Conservation (phyloP, 2,797 vertebrate species). For the Danio choprae region DNA sequence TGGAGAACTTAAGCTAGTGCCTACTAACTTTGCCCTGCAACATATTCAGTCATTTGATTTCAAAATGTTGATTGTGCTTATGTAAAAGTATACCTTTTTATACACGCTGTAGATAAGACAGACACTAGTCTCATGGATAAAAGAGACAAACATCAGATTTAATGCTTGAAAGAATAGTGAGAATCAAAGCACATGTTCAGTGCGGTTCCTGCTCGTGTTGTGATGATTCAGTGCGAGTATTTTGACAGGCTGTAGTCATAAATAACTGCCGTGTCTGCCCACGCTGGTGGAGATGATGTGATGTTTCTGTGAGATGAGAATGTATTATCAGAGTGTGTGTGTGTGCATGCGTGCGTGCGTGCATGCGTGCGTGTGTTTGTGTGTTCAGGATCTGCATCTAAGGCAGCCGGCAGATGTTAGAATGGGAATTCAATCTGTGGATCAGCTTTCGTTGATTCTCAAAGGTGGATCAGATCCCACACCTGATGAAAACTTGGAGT, state of each 20-base stretch:
- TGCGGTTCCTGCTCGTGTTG: not conserved
- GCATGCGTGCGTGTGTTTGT: not conserved
- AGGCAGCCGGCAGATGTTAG: slow-evolving; percentile 26
- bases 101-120: not conserved
- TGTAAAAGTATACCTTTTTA: too few relatives aligned
- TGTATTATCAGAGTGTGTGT: not conserved
- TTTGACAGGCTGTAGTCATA: slow-evolving; percentile 6
- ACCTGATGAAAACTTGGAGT: slow-evolving; percentile 26
- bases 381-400: not conserved
- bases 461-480: slow-evolving; percentile 32
- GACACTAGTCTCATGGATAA: not conserved
- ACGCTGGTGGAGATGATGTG: not conserved
- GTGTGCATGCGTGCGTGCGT: not conserved
- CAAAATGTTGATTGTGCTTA: not conserved
- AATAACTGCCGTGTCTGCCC: slow-evolving; percentile 10
- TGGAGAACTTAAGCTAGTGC: not conserved
- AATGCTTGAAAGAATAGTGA: not conserved
- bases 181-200: not conserved
- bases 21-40: not conserved
- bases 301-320: not conserved
- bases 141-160: not conserved
- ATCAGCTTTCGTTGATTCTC: slow-evolving; percentile 26
- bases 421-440: slow-evolving; percentile 35
- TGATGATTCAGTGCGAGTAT: not conserved
- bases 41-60: not conserved